Evolutionary conservation across 2,113 vertebrate genomes (phyloP).

Genomic region (Chamaetylas fuelleborni): DNA sequence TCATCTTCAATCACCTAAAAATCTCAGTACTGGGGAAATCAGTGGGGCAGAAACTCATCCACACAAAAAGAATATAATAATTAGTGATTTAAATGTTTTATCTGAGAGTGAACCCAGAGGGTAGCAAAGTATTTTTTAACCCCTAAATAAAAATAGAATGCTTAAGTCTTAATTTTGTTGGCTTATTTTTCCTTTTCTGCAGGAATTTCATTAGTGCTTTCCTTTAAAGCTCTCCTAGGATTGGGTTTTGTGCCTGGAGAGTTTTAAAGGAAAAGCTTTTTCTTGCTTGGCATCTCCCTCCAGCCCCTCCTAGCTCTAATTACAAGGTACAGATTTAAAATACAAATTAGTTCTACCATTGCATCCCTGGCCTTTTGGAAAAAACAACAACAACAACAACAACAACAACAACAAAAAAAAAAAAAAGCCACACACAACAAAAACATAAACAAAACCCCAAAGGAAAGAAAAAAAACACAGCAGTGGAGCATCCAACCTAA

Average conservation of each 20-base stretch:
- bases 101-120: not conserved
- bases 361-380: not conserved
- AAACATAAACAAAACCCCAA: not conserved
- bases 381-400: too few relatives aligned
- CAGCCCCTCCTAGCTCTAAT: slow-evolving; percentile 23
- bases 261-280: slow-evolving; percentile 26
- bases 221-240: slow-evolving; percentile 37
- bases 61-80: not conserved
- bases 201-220: slow-evolving; percentile 45
- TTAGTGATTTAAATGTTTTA: slow-evolving; percentile 17
- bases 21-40: not conserved
- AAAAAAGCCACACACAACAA: not conserved
- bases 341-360: slow-evolving; percentile 46
- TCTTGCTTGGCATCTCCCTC: not conserved
- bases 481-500: not conserved
- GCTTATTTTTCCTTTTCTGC: slow-evolving; percentile 43
- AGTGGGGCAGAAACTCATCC: not conserved
- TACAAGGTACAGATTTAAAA: slow-evolving; percentile 39
- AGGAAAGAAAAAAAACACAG: not conserved
- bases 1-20: not conserved
- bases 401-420: not conserved
- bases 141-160: slow-evolving; percentile 16
- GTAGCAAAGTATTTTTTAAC: not conserved
- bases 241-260: not conserved
- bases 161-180: slow-evolving; percentile 36